Evolutionary conservation across 1,140 invertebrate species (phyloP), one percentile per base, ranked within the genome.

Genomic region (Aleiodes sp.): DNA sequence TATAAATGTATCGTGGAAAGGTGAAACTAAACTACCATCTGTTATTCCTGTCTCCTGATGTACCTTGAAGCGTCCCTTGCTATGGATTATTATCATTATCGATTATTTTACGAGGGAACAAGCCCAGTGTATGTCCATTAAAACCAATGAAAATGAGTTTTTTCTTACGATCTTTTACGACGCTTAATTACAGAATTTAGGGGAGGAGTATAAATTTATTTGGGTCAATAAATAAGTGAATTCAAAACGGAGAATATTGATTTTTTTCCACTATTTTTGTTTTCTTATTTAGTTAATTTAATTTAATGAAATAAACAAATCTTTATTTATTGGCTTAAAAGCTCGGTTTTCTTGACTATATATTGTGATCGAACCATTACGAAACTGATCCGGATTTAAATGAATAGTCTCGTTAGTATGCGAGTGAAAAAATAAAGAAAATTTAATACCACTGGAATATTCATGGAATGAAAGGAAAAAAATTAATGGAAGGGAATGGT

Each of bases 81-180:
- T 52, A 65, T 65, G 63, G 63, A 65, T 65, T 65, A 65, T 65
- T 64, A 64, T 64, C 63, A 65, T 65, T 65, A 65, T 65, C 63
- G 63, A 65, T 65, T 65, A 33, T 12, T 52, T 65, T 52, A 59
- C 46, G 46, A 52, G 46, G 46, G 46, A n/a, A 52, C 46, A 52
- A 52, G 46, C 46, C 46, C 16, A 65, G 21, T 41, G 41, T 31
- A 24, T 10, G 26, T 29, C 60, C 19, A 39, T 43, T 46, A 41
- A 21, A 24, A 10, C 1, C 0, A 21, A 12, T 12, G 41, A 43
- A 43, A 41, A 24, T 64, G 24, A 8, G 35, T 10, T n/a, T 6
- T 64, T 64, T 26, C n/a, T 64, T 64, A n/a, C n/a, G n/a, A n/a
- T n/a, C 52, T 65, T 64, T n/a, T n/a, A 24, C 16, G 19, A 33